Conservation (phyloP, 2,888 invertebrate genomes). For the Tetheella fluctuosa region DNA sequence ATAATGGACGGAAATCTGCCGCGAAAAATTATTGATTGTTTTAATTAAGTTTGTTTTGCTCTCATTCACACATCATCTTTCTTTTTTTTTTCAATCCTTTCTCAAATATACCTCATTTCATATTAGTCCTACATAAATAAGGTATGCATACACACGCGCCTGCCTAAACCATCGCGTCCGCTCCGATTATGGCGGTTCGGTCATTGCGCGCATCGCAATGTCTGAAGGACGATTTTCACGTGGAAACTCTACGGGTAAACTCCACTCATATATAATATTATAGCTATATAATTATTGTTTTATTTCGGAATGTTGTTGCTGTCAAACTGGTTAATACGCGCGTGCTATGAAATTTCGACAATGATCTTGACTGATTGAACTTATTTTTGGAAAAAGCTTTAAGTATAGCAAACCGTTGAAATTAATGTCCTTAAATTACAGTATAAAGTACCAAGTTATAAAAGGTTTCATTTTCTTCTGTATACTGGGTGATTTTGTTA, state of each 20-base stretch:
- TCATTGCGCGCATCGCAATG: slow-evolving; percentile 38
- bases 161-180: slow-evolving; percentile 74
- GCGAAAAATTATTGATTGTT: too few species aligned
- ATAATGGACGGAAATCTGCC: too few species aligned
- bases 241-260: slow-evolving; percentile 34
- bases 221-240: slow-evolving; percentile 59
- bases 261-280: neutral
- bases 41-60: too few species aligned
- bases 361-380: neutral
- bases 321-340: neutral
- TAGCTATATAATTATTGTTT: neutral
- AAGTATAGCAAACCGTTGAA: too few species aligned
- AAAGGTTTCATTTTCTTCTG: too few species aligned
- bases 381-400: neutral
- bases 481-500: too few species aligned
- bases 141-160: slow-evolving; percentile 60
- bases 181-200: slow-evolving; percentile 62
- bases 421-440: too few species aligned
- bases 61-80: too few species aligned
- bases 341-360: neutral
- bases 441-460: too few species aligned
- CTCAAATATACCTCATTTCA: neutral
- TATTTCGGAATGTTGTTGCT: neutral
- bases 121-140: slow-evolving; percentile 41
- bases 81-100: too few species aligned